These are phyloP conservation scores for Notarius lentiginosus DNA, from an alignment of 2,113 vertebrate genomes.

Conservation along the genomic window DNA sequence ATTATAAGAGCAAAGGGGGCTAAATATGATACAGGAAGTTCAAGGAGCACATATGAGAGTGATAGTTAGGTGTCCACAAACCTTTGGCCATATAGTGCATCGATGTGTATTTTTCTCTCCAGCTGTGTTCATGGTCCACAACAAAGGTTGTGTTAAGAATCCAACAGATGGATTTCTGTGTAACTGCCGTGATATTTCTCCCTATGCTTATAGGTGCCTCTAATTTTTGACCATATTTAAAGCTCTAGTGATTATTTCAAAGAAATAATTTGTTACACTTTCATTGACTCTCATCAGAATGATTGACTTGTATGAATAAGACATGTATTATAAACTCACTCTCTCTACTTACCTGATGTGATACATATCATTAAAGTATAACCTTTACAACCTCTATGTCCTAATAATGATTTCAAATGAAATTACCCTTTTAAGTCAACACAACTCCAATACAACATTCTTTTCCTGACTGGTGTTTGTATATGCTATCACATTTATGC, in stretches of 20 bases:
- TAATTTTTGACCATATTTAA: conserved; percentile 73
- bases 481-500: background rate
- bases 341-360: conserved; percentile 57
- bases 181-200: conserved; percentile 75
- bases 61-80: background rate
- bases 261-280: conserved; percentile 63
- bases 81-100: conserved; percentile 17
- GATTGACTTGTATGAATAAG: conserved; percentile 48
- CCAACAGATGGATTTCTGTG: conserved; percentile 42
- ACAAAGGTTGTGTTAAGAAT: conserved; percentile 32
- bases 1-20: background rate
- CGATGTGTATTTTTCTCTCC: conserved; percentile 49
- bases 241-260: conserved; percentile 45
- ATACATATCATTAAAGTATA: conserved; percentile 62
- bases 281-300: conserved; percentile 60
- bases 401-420: conserved; percentile 66
- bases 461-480: background rate
- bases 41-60: background rate
- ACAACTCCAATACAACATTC: conserved; percentile 6
- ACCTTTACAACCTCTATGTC: conserved; percentile 67
- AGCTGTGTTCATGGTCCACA: conserved; percentile 6
- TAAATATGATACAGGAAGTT: background rate
- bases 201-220: conserved; percentile 71
- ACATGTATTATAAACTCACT: conserved; percentile 54
- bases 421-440: conserved; percentile 8